phyloP scores from a whole-genome alignment of 2,113 vertebrate genomes.

The Argyrosomus japonicus region DNA sequence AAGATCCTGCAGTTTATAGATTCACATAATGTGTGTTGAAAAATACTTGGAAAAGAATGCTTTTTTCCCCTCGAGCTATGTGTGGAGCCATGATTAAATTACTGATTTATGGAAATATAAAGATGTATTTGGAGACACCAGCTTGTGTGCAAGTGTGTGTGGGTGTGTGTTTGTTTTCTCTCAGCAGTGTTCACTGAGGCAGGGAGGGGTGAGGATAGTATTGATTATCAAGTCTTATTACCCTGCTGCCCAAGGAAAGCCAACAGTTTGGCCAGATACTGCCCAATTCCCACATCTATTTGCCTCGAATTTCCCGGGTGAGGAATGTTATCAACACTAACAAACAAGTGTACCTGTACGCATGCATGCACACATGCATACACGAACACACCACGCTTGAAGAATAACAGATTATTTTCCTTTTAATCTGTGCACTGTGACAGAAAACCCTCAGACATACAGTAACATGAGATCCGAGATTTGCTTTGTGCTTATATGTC shows the following conservation, averaged over 20 bases:
- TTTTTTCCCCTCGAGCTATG: background rate
- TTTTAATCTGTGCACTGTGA: slow-evolving; percentile 32
- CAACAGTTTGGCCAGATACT: slow-evolving; percentile 23
- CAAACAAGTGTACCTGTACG: slow-evolving; percentile 7
- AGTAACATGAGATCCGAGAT: background rate
- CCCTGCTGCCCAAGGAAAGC: slow-evolving; percentile 38
- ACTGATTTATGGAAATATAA: background rate
- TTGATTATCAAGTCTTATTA: slow-evolving; percentile 64
- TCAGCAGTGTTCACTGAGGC: slow-evolving; percentile 13
- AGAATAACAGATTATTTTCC: slow-evolving; percentile 11
- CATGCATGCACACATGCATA: background rate
- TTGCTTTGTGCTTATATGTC: background rate
- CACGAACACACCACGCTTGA: background rate
- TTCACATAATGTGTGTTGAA: background rate
- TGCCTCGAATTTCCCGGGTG: slow-evolving; percentile 28
- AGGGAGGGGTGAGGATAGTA: slow-evolving; percentile 27
- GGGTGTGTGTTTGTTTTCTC: slow-evolving; percentile 19
- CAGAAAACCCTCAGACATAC: slow-evolving; percentile 4
- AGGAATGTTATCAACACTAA: slow-evolving; percentile 31
- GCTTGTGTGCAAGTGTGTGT: background rate
- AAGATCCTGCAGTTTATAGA: background rate
- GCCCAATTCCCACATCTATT: slow-evolving; percentile 18
- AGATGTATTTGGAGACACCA: slow-evolving; percentile 8
- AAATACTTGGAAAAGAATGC: background rate
- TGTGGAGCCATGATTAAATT: slow-evolving; percentile 29